Percentiles rank a stretch among this genome's conserved stretches.
These are phyloP conservation scores for Taxidea taxus DNA, from an alignment of 2,113 vertebrate species.

Conservation along the genomic window DNA sequence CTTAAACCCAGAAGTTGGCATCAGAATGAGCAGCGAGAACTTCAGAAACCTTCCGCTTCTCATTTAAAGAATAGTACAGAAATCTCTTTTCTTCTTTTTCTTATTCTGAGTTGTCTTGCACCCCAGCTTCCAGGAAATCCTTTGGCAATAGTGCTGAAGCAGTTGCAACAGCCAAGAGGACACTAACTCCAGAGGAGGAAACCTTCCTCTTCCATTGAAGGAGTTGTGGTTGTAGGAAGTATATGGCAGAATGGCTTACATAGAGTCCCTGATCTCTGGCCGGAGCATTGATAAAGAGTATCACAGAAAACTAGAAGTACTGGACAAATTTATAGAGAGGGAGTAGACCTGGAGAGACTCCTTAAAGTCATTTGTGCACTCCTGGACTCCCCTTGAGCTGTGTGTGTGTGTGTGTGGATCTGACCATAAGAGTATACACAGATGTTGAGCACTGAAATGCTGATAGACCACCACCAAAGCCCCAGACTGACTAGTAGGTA, in stretches of 20 bases:
- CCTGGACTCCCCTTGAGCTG: background rate
- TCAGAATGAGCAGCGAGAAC: background rate
- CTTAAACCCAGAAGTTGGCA: background rate
- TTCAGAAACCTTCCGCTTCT: background rate
- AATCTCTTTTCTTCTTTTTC: background rate
- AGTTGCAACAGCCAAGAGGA: background rate
- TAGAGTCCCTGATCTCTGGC: background rate
- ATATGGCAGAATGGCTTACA: background rate
- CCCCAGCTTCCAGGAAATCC: background rate
- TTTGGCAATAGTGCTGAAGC: background rate
- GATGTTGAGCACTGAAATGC: background rate
- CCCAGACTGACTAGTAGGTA: background rate
- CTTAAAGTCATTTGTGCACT: background rate
- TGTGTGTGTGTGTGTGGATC: background rate
- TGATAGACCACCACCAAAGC: background rate
- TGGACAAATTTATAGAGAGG: background rate
- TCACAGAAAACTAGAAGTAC: background rate
- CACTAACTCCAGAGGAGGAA: background rate
- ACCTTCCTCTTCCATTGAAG: background rate
- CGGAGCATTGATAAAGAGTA: background rate
- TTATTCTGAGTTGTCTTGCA: background rate
- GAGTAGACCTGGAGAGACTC: background rate
- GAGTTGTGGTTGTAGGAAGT: background rate
- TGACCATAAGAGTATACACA: background rate
- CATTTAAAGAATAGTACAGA: background rate